Base-by-base conservation (phyloP, 2,113 vertebrate species). In the Ciconia boyciana region DNA sequence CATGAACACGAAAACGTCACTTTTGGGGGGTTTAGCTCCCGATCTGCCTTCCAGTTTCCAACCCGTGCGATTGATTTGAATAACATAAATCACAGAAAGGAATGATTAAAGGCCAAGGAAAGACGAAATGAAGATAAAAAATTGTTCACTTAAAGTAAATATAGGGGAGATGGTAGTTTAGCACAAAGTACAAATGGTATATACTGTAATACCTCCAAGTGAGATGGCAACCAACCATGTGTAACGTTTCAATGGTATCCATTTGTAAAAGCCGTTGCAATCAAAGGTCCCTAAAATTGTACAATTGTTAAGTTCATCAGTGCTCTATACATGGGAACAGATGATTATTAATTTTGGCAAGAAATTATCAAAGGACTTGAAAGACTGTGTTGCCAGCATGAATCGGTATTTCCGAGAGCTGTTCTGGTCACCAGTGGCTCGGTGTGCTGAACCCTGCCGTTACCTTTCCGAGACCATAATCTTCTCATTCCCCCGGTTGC, bases 181-280 rank as follows among this genome's bases (percentile, higher is more conserved):
- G 96, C 94, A 96, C 84, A 93, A 95, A 98, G 97, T 95, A 98
- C 97, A 98, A 98, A 98, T 95, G 98, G 98, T 98, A 98, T 97
- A 98, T 97, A 98, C 96, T 97, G 97, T 97, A 99, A 99, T 99
- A 99, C 99, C 99, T 99, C 99, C 98, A 98, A 98, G 98, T 98
- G 99, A 99, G 99, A 99, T 99, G 99, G 99, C 98, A 99, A 99
- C 98, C 98, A 98, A 98, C 98, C 99, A 98, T 98, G 98, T 98
- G 99, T 98, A 98, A 98, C 98, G 98, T 98, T 99, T 99, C 99
- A 99, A 99, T 99, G 99, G 99, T 99, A 99, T 99, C 99, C 99
- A 98, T 99, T 99, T 99, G 99, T 99, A 99, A 99, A 99, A 99
- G 99, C 99, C 99, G 99, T 99, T 98, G 99, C 99, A 99, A 99